Base-by-base conservation (phyloP, 2,888 invertebrate genomes). In the Bugulina stolonifera region DNA sequence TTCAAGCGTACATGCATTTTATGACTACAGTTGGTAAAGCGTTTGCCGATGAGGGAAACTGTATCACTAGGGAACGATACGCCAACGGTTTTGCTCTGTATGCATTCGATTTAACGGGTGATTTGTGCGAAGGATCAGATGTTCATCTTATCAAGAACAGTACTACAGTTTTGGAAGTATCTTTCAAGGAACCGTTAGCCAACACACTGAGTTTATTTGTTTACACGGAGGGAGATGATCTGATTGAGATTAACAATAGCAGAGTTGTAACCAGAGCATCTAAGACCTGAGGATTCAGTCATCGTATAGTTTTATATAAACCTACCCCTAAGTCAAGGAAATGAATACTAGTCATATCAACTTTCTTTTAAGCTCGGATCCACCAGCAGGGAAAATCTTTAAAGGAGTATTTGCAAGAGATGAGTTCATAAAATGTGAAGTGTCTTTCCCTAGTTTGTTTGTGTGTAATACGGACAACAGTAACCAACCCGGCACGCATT, bases 21-120 rank as follows among this genome's bases (percentile, higher is more conserved):
- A 18, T 55, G 25, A 18, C 22, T 23, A 25, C 55, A 18, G 25
- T 25, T 25, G 55, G 55, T 18, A 55, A 18, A 23, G 22, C 25
- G 10, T 25, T 55, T 25, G 55, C 5, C 3, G 55, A 25, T 55
- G 55, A 55, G 5, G 3, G 55, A 23, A 18, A 23, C n/a, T 18
- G 55, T 23, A 55, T 55, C 25, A 55, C 55, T 5, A 55, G n/a
- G n/a, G 55, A 5, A 18, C 55, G n/a, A 55, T 55, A 55, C 55
- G 3, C 25, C 3, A 25, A 55, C 25, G 23, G 55, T 55, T 23
- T 25, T 55, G 25, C 55, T 3, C 55, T 55, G 3, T 55, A 55
- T 23, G 55, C 23, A 55, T 55, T 55, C n/a, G 55, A 55, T 23
- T 23, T 55, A 25, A 55, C 55, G 5, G 55, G 55, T 5, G 55